Evolutionary conservation across 2,888 invertebrate species (phyloP).

Genomic region (Pyrgus malvae): DNA sequence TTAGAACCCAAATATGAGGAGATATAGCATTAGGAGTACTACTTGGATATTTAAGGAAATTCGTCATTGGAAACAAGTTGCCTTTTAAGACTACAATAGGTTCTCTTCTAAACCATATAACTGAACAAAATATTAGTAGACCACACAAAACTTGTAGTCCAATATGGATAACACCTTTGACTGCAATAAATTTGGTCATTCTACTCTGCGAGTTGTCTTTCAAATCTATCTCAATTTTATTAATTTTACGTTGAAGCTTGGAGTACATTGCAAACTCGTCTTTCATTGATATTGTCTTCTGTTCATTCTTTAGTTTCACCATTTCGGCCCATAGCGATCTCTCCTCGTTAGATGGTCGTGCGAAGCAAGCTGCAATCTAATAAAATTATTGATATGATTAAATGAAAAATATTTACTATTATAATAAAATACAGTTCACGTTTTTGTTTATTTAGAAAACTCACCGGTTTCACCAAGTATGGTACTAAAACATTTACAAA

Average conservation of each 20-base stretch:
- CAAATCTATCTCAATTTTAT: slow-evolving; percentile 71
- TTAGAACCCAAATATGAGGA: slow-evolving; percentile 70
- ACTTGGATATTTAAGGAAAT: slow-evolving; percentile 67
- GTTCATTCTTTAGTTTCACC: slow-evolving; percentile 65
- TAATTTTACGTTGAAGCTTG: slow-evolving; percentile 81
- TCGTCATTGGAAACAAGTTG: slow-evolving; percentile 65
- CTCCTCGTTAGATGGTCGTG: slow-evolving; percentile 69
- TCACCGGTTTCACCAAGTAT: slow-evolving; percentile 75
- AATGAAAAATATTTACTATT: too few relatives aligned
- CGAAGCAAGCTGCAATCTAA: slow-evolving; percentile 77
- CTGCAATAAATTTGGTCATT: slow-evolving; percentile 59
- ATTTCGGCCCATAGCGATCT: slow-evolving; percentile 62
- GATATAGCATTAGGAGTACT: slow-evolving; percentile 68
- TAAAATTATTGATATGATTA: slow-evolving; percentile 41
- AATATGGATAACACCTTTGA: slow-evolving; percentile 63
- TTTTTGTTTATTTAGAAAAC: too few relatives aligned
- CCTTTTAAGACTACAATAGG: slow-evolving; percentile 67
- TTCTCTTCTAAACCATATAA: slow-evolving; percentile 67
- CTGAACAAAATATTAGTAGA: slow-evolving; percentile 57
- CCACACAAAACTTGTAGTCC: slow-evolving; percentile 57
- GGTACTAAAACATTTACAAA: slow-evolving; percentile 70
- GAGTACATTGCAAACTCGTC: slow-evolving; percentile 83
- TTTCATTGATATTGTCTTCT: slow-evolving; percentile 76
- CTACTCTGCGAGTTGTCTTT: slow-evolving; percentile 64
- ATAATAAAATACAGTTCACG: too few relatives aligned